phyloP scores from a whole-genome alignment of 2,797 vertebrate genomes.

The Clarias fuscus region DNA sequence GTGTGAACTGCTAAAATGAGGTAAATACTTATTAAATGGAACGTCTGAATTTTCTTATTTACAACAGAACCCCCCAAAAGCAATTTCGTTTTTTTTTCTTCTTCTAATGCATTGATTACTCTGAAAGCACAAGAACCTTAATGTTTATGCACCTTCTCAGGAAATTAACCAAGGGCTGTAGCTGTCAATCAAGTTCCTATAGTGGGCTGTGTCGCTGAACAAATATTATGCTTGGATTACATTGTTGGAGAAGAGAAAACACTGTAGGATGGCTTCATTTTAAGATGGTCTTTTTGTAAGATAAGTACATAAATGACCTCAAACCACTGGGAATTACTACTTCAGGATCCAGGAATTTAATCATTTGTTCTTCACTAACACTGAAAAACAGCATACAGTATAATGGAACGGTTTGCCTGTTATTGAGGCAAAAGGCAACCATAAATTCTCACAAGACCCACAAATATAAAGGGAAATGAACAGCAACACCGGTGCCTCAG shows the following conservation, averaged over 20 bases:
- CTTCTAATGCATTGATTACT: slow-evolving; percentile 19
- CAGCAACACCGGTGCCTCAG: slow-evolving; percentile 10
- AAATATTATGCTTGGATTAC: slow-evolving; percentile 74
- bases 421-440: slow-evolving; percentile 5
- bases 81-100: background rate
- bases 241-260: slow-evolving; percentile 70
- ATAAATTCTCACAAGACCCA: slow-evolving; percentile 8
- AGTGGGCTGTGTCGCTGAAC: slow-evolving; percentile 52
- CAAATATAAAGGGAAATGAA: slow-evolving; percentile 8
- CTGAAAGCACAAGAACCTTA: slow-evolving; percentile 62
- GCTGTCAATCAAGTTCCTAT: slow-evolving; percentile 53
- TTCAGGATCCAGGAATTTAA: slow-evolving; percentile 36
- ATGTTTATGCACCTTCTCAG: slow-evolving; percentile 63
- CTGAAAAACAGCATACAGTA: background rate
- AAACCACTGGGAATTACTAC: slow-evolving; percentile 13
- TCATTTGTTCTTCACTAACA: slow-evolving; percentile 29
- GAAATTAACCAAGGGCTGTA: slow-evolving; percentile 72
- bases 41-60: slow-evolving; percentile 19
- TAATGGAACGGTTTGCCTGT: slow-evolving; percentile 21
- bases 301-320: slow-evolving; percentile 36
- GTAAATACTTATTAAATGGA: slow-evolving; percentile 22
- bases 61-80: slow-evolving; percentile 18
- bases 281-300: slow-evolving; percentile 56
- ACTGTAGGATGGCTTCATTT: slow-evolving; percentile 64
- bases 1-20: background rate